Evolutionary conservation across 1,140 invertebrate species (phyloP).

Genomic region (Archegozetes longisetosus): DNA sequence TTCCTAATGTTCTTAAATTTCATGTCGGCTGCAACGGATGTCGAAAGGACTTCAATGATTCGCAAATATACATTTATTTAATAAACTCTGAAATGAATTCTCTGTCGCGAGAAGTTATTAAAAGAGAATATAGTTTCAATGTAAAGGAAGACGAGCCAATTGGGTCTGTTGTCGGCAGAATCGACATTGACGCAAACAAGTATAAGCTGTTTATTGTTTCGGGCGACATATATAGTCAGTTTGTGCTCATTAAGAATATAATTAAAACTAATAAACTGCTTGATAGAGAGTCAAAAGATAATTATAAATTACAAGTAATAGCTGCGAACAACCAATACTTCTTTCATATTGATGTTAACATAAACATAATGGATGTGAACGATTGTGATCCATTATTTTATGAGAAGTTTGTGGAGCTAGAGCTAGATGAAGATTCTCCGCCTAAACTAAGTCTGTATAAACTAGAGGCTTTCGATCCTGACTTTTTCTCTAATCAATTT

Average conservation of each 20-base stretch:
- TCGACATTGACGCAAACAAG: neutral
- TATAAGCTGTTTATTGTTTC: neutral
- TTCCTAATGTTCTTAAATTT: neutral
- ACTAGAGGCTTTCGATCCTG: slow-evolving; percentile 60
- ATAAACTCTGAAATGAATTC: too few relatives aligned
- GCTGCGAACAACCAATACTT: slow-evolving; percentile 35
- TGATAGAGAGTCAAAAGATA: slow-evolving; percentile 60
- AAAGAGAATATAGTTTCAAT: neutral
- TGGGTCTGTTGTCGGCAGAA: neutral
- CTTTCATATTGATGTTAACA: slow-evolving; percentile 53
- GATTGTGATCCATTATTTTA: slow-evolving; percentile 75
- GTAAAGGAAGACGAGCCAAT: neutral
- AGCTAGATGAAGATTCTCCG: slow-evolving; percentile 57
- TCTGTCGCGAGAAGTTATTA: too few relatives aligned
- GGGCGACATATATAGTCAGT: neutral
- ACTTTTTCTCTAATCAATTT: too few relatives aligned
- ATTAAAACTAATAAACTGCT: slow-evolving; percentile 29
- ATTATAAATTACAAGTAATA: slow-evolving; percentile 57
- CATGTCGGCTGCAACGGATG: neutral
- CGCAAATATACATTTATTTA: neutral
- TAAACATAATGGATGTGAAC: slow-evolving; percentile 75
- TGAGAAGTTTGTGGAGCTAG: slow-evolving; percentile 52
- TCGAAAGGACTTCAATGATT: neutral
- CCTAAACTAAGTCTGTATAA: slow-evolving; percentile 77
- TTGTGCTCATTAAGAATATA: neutral